Percentiles rank a stretch among this genome's conserved stretches.
Conservation (phyloP, 2,888 invertebrate genomes). For the Drosophila gaucha region DNA sequence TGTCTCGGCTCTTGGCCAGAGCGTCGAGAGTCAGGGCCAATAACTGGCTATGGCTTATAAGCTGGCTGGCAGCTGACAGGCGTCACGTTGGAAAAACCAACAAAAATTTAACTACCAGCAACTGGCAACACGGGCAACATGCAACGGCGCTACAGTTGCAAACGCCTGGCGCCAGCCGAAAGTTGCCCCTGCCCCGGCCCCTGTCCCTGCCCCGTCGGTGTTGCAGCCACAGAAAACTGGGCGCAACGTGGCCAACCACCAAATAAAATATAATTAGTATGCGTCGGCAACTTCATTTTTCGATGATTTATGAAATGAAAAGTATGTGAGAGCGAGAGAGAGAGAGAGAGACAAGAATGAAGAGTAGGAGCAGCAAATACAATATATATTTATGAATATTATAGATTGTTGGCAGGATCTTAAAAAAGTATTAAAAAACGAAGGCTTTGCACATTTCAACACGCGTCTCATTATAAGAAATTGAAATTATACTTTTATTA, state of each 20-base stretch:
- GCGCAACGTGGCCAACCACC: constrained; percentile 73
- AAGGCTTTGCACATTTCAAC: constrained; percentile 53
- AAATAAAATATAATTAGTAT: constrained; percentile 65
- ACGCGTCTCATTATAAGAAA: constrained; percentile 77
- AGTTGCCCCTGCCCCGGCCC: constrained; percentile 24
- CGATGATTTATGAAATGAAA: constrained; percentile 75
- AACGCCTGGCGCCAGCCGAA: constrained; percentile 59
- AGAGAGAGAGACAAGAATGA: no score
- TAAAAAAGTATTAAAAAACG: no score
- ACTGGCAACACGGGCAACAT: constrained; percentile 37
- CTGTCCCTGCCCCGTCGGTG: constrained; percentile 14
- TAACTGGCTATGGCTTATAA: constrained; percentile 40
- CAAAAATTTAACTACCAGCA: constrained; percentile 67
- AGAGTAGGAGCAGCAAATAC: not conserved
- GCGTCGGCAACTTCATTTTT: constrained; percentile 78
- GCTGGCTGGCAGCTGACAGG: constrained; percentile 73
- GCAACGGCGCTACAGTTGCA: constrained; percentile 68
- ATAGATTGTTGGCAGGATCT: constrained; percentile 35
- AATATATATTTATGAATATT: constrained; percentile 1
- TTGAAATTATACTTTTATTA: constrained; percentile 77
- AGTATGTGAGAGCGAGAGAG: constrained; percentile 23
- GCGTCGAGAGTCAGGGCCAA: constrained; percentile 17
- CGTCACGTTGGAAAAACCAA: constrained; percentile 77
- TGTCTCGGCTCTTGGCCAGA: constrained; percentile 60
- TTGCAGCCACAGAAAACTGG: constrained; percentile 61